Evolutionary conservation across 1,140 invertebrate species (phyloP).

Genomic region (Cydia pomonella): DNA sequence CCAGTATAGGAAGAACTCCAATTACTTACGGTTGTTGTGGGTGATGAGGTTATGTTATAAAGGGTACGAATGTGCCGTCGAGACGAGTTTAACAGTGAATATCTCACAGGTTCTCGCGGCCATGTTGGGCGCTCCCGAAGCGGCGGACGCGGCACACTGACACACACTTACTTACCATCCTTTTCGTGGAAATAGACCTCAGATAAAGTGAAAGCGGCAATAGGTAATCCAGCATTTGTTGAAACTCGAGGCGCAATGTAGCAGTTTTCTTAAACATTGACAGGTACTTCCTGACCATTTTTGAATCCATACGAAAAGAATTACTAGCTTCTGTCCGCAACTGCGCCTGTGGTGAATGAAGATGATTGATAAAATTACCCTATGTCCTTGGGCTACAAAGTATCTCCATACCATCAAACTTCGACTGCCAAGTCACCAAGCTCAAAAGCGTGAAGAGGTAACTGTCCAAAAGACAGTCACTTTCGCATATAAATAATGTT

Average conservation of each 20-base stretch:
- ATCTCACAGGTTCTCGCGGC: neutral
- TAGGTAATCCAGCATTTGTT: slow-evolving; percentile 73
- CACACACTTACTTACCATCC: slow-evolving; percentile 76
- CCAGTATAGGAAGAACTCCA: neutral
- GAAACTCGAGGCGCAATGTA: slow-evolving; percentile 37
- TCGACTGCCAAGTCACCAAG: too few species aligned
- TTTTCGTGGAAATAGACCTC: slow-evolving; percentile 77
- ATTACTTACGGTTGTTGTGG: neutral
- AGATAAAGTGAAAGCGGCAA: slow-evolving; percentile 77
- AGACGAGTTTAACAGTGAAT: neutral
- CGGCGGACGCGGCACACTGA: slow-evolving; percentile 76
- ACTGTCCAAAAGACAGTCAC: too few species aligned
- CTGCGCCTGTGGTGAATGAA: too few species aligned
- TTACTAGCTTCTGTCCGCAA: too few species aligned
- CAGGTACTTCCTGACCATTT: neutral
- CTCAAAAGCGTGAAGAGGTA: too few species aligned
- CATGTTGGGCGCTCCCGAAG: slow-evolving; percentile 48
- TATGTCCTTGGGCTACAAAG: too few species aligned
- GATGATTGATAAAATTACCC: too few species aligned
- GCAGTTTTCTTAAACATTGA: neutral
- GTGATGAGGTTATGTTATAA: neutral
- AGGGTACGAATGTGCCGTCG: neutral
- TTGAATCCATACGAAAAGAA: neutral
- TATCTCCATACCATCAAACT: too few species aligned
- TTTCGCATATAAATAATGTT: too few species aligned